phyloP scores from a whole-genome alignment of 2,113 vertebrate species.

The Ochotona curzoniae region DNA sequence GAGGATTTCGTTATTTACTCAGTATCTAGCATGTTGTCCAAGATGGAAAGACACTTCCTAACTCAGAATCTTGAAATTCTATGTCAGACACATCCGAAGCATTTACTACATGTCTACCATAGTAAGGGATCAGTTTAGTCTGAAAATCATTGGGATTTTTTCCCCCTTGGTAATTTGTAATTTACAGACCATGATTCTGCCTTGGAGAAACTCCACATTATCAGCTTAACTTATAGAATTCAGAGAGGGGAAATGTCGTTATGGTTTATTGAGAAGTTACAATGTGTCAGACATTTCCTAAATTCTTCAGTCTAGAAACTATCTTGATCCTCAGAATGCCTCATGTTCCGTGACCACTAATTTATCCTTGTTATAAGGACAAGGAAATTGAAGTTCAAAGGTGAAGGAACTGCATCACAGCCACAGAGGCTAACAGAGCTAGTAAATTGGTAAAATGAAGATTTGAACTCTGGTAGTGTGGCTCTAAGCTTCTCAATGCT shows the following conservation, averaged over 20 bases:
- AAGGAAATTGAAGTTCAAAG: background rate
- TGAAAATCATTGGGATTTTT: background rate
- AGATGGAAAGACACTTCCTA: background rate
- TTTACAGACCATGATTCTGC: background rate
- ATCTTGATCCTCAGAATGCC: background rate
- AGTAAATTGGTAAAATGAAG: background rate
- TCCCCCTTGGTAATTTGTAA: background rate
- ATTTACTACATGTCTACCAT: background rate
- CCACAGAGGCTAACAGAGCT: too few relatives aligned
- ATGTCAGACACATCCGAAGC: background rate
- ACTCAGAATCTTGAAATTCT: background rate
- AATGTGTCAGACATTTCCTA: background rate
- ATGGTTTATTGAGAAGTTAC: background rate
- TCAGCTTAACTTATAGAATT: conserved; percentile 20
- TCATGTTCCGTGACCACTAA: background rate
- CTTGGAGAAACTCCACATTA: conserved; percentile 41
- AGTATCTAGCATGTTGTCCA: background rate
- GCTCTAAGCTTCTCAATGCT: background rate
- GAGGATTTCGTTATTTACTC: background rate
- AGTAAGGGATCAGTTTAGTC: background rate
- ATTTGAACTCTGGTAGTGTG: background rate
- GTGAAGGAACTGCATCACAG: background rate
- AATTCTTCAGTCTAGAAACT: background rate
- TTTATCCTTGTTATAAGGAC: background rate
- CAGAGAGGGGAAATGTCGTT: background rate